A percentile compares a stretch with the other conserved stretches of the same genome.
Evolutionary conservation across 2,797 vertebrate genomes (phyloP).

Genomic region (Myripristis murdjan): DNA sequence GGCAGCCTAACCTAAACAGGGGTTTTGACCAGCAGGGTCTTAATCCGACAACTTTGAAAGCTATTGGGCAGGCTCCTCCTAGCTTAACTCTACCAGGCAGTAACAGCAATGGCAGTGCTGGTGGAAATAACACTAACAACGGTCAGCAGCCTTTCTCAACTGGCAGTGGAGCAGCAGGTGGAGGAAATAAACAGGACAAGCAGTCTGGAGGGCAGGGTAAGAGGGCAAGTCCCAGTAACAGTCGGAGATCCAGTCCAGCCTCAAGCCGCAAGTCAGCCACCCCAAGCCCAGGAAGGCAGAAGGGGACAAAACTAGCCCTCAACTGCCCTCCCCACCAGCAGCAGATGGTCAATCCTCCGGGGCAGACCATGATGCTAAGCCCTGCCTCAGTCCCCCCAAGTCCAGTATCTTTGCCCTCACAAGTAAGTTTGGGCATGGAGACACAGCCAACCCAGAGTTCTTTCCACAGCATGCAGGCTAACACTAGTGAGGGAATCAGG

Average conservation of each 20-base stretch:
- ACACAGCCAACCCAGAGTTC: conserved; percentile 85
- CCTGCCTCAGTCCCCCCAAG: conserved; percentile 85
- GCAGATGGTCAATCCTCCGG: conserved; percentile 88
- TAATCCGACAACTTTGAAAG: conserved; percentile 98
- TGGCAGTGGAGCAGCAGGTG: conserved; percentile 84
- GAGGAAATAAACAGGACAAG: conserved; percentile 91
- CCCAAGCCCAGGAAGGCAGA: conserved; percentile 96
- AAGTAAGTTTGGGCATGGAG: conserved; percentile 77
- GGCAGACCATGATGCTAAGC: conserved; percentile 88
- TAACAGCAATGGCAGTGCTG: conserved; percentile 80
- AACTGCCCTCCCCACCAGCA: conserved; percentile 88
- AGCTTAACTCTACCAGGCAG: conserved; percentile 86
- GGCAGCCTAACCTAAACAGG: conserved; percentile 92
- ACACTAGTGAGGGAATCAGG: conserved; percentile 85
- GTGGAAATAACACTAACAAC: conserved; percentile 85
- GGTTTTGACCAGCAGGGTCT: conserved; percentile 99
- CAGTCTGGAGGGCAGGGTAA: conserved; percentile 89
- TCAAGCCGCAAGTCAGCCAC: conserved; percentile 96
- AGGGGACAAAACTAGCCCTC: conserved; percentile 90
- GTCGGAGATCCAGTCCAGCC: conserved; percentile 95
- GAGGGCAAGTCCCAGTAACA: conserved; percentile 96
- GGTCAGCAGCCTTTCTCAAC: conserved; percentile 83
- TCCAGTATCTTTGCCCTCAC: conserved; percentile 84
- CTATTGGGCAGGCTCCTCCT: conserved; percentile 97
- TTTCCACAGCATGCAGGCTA: conserved; percentile 77